A percentile compares a stretch with the other conserved stretches of the same genome.
Conservation (phyloP, 2,113 vertebrate species). For the Pogonocichla stellata region DNA sequence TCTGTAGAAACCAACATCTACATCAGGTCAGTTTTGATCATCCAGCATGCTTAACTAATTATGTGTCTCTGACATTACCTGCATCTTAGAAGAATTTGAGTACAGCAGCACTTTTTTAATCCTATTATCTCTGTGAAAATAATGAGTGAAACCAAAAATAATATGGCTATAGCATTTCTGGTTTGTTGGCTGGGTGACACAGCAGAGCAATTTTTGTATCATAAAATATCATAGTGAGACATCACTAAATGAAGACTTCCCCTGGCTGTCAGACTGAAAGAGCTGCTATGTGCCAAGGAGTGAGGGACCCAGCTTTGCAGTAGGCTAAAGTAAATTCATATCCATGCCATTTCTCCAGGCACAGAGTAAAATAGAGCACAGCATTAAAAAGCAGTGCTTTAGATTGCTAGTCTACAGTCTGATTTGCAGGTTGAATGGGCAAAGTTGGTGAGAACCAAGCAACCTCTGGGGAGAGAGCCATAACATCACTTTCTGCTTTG, state of each 20-base stretch:
- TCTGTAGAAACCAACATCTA: neutral
- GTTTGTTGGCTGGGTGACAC: neutral
- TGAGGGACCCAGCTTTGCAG: neutral
- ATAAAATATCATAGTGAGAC: neutral
- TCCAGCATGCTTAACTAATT: neutral
- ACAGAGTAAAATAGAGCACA: neutral
- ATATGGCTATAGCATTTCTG: neutral
- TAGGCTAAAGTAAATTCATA: neutral
- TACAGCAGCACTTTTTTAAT: neutral
- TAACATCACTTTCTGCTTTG: neutral
- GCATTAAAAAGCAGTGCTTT: neutral
- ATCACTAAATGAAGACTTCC: neutral
- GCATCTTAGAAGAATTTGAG: neutral
- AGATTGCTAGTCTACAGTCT: neutral
- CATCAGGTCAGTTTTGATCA: neutral
- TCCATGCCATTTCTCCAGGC: neutral
- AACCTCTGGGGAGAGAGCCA: neutral
- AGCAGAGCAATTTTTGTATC: neutral
- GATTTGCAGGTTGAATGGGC: neutral
- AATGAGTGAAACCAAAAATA: neutral
- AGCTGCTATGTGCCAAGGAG: fast-evolving
- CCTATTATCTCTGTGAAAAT: neutral
- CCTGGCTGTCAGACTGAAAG: neutral
- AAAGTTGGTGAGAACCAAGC: neutral
- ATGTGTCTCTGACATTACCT: neutral